phyloP scores from a whole-genome alignment of 2,888 invertebrate species.

The Nephrotoma guestfalica region DNA sequence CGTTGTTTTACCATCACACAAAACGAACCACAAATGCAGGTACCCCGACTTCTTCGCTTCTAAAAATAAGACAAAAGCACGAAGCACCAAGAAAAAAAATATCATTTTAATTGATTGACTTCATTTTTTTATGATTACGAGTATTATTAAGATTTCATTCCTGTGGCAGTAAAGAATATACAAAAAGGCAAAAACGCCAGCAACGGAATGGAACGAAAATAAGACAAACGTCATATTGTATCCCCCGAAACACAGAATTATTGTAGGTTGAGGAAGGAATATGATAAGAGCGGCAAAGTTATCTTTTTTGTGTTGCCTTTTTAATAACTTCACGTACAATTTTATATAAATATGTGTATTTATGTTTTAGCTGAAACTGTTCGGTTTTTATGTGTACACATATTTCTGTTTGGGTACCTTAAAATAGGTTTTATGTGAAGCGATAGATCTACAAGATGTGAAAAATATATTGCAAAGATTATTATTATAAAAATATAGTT shows the following conservation, averaged over 20 bases:
- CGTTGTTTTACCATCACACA: background rate
- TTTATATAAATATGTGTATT: background rate
- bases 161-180: background rate
- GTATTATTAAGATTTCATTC: background rate
- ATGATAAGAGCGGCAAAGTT: background rate
- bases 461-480: background rate
- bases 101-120: background rate
- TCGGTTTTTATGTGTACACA: background rate
- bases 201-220: background rate
- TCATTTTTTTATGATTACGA: background rate
- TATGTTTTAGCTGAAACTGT: background rate
- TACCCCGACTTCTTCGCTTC: background rate
- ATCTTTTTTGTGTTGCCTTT: background rate
- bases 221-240: background rate
- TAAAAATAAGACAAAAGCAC: background rate
- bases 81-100: background rate
- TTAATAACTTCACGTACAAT: background rate
- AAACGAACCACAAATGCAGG: background rate
- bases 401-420: background rate
- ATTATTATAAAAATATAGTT: background rate
- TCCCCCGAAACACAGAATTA: background rate
- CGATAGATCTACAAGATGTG: background rate
- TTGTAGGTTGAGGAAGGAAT: background rate
- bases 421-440: background rate
- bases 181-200: background rate